Conservation (phyloP, 2,797 vertebrate species). For the Onychomys leucogaster region DNA sequence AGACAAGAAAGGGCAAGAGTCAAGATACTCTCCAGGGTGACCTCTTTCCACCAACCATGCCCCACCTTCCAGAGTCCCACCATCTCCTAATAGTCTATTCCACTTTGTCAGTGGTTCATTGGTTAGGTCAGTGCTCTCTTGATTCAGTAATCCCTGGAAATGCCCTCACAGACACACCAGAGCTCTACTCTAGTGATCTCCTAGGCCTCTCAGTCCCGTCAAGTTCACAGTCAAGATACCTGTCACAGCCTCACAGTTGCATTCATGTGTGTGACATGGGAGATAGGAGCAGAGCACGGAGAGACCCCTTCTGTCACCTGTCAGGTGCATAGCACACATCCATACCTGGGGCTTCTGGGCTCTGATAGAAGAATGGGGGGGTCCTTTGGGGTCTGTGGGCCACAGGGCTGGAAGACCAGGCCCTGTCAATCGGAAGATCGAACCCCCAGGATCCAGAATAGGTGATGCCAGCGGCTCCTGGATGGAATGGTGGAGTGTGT, state of each 20-base stretch:
- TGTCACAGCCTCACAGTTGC: not conserved
- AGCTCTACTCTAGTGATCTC: not conserved
- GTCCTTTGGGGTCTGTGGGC: not conserved
- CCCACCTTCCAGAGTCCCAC: not conserved
- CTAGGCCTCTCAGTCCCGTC: not conserved
- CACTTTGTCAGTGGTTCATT: not conserved
- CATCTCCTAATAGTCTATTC: not conserved
- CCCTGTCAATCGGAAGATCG: not conserved
- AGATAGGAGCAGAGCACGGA: not conserved
- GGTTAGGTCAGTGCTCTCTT: not conserved
- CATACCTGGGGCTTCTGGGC: not conserved
- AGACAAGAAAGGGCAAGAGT: not conserved
- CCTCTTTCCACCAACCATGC: not conserved
- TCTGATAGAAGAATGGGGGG: not conserved
- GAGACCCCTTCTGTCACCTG: not conserved
- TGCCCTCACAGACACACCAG: not conserved
- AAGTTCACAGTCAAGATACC: not conserved
- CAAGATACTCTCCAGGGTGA: no score
- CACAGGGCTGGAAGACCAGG: not conserved
- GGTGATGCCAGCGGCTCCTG: accelerated
- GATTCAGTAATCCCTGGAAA: not conserved
- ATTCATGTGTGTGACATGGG: not conserved
- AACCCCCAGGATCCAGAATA: not conserved
- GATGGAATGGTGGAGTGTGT: not conserved
- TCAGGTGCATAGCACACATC: not conserved